Conservation (phyloP, 2,888 invertebrate species). For the Trypoxylon attenuatum region DNA sequence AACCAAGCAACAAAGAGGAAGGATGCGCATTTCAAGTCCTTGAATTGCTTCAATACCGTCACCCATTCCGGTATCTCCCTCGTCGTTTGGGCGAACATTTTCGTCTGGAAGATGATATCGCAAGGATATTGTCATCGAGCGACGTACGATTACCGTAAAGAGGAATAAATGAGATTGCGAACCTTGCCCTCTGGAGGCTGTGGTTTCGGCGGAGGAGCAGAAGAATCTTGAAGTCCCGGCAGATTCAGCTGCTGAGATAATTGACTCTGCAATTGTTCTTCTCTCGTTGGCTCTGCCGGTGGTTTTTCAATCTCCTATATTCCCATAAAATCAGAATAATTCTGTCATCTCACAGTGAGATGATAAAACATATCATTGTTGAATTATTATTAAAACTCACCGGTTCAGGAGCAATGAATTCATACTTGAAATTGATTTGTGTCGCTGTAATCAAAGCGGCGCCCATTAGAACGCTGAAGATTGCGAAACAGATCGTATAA, state of each 20-base stretch:
- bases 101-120: slow-evolving; percentile 77
- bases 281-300: slow-evolving; percentile 77
- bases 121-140: neutral
- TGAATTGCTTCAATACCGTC: slow-evolving; percentile 91
- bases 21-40: slow-evolving; percentile 91
- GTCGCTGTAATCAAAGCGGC: slow-evolving; percentile 94
- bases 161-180: slow-evolving; percentile 20
- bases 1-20: slow-evolving; percentile 98
- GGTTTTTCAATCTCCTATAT: slow-evolving; percentile 69
- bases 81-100: slow-evolving; percentile 93
- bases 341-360: neutral
- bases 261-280: slow-evolving; percentile 89
- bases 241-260: slow-evolving; percentile 88
- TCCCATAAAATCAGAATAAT: neutral
- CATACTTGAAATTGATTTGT: slow-evolving; percentile 83
- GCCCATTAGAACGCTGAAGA: slow-evolving; percentile 97
- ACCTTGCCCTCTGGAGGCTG: slow-evolving; percentile 76
- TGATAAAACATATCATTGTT: no score
- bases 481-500: slow-evolving; percentile 98
- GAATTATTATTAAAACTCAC: slow-evolving; percentile 48
- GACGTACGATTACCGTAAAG: neutral
- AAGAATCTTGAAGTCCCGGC: slow-evolving; percentile 84
- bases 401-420: slow-evolving; percentile 64
- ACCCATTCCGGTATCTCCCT: slow-evolving; percentile 96
- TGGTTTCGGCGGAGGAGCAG: slow-evolving; percentile 73